phyloP scores from a whole-genome alignment of 2,797 vertebrate genomes.

The Sebastes taczanowskii region DNA sequence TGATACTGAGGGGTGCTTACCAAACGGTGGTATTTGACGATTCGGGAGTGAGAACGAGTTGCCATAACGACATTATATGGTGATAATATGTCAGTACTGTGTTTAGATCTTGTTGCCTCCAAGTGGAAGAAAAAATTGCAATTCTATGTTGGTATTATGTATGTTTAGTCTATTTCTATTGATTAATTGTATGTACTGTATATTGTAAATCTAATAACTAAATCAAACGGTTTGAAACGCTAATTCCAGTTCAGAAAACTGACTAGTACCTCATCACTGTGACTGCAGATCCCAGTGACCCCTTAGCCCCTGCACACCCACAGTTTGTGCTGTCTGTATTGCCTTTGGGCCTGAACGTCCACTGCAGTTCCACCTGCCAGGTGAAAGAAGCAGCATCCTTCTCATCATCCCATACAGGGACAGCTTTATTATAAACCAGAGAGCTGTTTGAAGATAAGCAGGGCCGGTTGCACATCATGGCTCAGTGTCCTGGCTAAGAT shows the following conservation, averaged over 20 bases:
- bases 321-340: not conserved
- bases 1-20: too few species aligned
- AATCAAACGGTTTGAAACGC: not conserved
- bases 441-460: conserved; percentile 49
- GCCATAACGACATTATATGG: not conserved
- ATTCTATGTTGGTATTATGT: not conserved
- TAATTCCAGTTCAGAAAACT: not conserved
- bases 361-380: conserved; percentile 13
- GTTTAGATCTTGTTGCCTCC: not conserved
- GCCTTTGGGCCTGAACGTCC: conserved; percentile 7
- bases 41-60: too few species aligned
- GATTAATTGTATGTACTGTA: not conserved
- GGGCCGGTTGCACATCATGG: conserved; percentile 11
- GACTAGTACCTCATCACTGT: not conserved
- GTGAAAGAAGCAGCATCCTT: conserved; percentile 20
- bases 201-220: not conserved
- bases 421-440: conserved; percentile 56
- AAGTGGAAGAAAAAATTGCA: not conserved
- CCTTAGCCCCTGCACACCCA: not conserved
- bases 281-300: not conserved
- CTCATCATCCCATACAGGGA: conserved; percentile 6
- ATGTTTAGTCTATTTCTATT: not conserved
- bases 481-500: conserved; percentile 19
- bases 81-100: not conserved
- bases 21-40: too few species aligned